Conservation (phyloP, 2,888 invertebrate genomes). For the Mythimna impura region DNA sequence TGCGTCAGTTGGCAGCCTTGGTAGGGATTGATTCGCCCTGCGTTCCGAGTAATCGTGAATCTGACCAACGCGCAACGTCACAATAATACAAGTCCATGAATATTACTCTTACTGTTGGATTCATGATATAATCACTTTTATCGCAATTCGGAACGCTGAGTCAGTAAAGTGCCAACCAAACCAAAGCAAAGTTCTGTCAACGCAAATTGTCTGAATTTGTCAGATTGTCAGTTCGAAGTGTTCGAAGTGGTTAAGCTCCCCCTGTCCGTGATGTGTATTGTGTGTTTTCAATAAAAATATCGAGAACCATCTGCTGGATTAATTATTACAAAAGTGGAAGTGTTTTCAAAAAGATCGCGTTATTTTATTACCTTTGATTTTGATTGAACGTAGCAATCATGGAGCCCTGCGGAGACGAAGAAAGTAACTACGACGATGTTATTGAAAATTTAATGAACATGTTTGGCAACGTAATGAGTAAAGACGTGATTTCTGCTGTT, state of each 20-base stretch:
- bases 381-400: conserved; percentile 35
- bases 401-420: conserved; percentile 52
- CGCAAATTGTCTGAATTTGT: not conserved
- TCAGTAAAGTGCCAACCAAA: not conserved
- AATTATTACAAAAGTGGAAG: conserved; percentile 10
- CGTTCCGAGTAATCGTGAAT: no score
- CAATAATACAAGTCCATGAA: no score
- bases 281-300: conserved; percentile 5
- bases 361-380: conserved; percentile 16
- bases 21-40: not conserved
- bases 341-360: not conserved
- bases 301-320: not conserved
- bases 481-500: conserved; percentile 78
- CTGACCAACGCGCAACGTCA: no score
- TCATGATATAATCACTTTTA: no score
- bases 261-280: not conserved
- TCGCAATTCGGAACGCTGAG: no score
- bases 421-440: conserved; percentile 66
- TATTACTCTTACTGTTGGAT: no score
- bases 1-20: not conserved
- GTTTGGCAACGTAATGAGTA: conserved; percentile 78
- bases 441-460: conserved; percentile 76
- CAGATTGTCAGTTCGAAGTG: conserved; percentile 16
- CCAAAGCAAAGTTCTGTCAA: not conserved
- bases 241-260: not conserved